Percentiles rank a stretch among this genome's conserved stretches.
Evolutionary conservation across 2,888 invertebrate species (phyloP).

Genomic region (Acronicta alni): DNA sequence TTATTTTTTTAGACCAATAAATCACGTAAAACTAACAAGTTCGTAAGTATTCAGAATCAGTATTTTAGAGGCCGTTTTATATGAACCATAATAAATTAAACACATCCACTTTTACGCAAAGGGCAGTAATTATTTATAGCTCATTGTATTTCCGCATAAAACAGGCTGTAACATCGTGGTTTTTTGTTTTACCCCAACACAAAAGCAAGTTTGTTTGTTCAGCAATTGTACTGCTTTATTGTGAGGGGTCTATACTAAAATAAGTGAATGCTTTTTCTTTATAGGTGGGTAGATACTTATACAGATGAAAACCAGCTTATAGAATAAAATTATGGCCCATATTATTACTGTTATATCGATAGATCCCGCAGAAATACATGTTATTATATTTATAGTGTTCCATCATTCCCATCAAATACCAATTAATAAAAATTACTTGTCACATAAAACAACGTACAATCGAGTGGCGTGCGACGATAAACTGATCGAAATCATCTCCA

Average conservation of each 20-base stretch:
- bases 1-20: constrained; percentile 29
- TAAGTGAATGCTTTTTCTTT: background rate
- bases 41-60: constrained; percentile 6
- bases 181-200: constrained; percentile 39
- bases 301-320: too few species aligned
- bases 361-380: constrained; percentile 74
- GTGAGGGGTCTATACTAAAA: background rate
- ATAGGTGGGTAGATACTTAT: background rate
- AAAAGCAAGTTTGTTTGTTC: constrained; percentile 34
- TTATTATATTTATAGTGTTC: constrained; percentile 64
- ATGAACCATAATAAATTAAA: constrained; percentile 48
- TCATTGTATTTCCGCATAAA: constrained; percentile 42
- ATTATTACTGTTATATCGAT: constrained; percentile 34
- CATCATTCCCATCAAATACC: constrained; percentile 78
- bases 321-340: too few species aligned
- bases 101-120: constrained; percentile 48
- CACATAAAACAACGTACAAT: constrained; percentile 85
- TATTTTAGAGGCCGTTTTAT: constrained; percentile 10
- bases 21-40: constrained; percentile 43
- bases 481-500: constrained; percentile 84
- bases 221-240: constrained; percentile 21
- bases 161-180: constrained; percentile 38
- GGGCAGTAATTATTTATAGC: constrained; percentile 56
- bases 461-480: constrained; percentile 80
- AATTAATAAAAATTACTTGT: constrained; percentile 87